A percentile compares a stretch with the other conserved stretches of the same genome.
Conservation (phyloP, 2,113 vertebrate species). For the Prietella phreatophila region DNA sequence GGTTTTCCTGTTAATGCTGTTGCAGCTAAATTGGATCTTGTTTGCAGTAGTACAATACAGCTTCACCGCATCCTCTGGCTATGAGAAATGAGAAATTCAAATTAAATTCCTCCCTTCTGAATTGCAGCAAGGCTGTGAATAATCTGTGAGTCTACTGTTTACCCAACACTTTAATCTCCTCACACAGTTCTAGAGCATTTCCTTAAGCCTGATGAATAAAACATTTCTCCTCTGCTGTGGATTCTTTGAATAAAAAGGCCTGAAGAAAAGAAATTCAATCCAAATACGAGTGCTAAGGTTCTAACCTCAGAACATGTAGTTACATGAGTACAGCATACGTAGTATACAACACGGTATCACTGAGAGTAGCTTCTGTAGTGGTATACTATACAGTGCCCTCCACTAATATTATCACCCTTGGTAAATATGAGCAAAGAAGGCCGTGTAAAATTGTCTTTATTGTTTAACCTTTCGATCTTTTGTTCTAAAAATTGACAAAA, state of each 20-base stretch:
- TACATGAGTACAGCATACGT: not conserved
- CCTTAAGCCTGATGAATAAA: not conserved
- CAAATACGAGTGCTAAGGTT: not conserved
- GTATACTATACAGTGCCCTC: not conserved
- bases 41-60: slow-evolving; percentile 2
- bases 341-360: not conserved
- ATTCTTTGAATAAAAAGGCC: not conserved
- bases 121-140: not conserved
- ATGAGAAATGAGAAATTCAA: slow-evolving; percentile 19
- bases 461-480: no score
- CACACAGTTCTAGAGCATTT: slow-evolving; percentile 24
- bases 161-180: slow-evolving; percentile 26
- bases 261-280: not conserved
- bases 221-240: not conserved
- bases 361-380: not conserved
- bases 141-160: slow-evolving; percentile 15
- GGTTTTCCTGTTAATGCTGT: not conserved
- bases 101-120: slow-evolving; percentile 17
- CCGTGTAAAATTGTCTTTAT: no score
- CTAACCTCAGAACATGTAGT: not conserved
- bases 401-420: no score
- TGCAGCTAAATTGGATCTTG: not conserved
- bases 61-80: slow-evolving; percentile 3
- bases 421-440: no score
- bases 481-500: no score